These are phyloP conservation scores for Helogale parvula DNA, from an alignment of 2,113 vertebrate genomes.

Conservation along the genomic window DNA sequence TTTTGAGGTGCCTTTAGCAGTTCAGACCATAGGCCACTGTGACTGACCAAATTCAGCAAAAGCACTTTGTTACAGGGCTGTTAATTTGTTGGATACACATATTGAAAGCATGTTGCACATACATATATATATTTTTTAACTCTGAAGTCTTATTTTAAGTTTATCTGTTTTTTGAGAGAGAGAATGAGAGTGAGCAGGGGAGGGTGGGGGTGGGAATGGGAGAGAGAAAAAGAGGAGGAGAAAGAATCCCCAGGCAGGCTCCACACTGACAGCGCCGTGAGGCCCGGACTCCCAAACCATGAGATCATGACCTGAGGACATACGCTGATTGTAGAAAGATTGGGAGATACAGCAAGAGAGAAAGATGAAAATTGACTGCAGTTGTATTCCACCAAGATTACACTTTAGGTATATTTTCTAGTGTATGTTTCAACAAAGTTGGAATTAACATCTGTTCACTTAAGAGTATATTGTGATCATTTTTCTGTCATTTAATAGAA, in stretches of 20 bases:
- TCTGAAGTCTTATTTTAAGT: no score
- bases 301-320: background rate
- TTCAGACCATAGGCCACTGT: background rate
- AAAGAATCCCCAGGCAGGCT: no score
- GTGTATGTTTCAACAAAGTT: background rate
- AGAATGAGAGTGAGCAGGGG: no score
- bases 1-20: background rate
- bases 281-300: no score
- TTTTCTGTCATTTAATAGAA: slow-evolving; percentile 7
- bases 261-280: no score
- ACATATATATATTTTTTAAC: background rate
- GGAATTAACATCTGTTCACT: background rate
- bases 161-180: no score
- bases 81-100: background rate
- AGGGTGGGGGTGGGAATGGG: no score
- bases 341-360: background rate
- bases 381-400: background rate
- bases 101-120: background rate
- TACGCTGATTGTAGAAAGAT: background rate
- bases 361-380: background rate
- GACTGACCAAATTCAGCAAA: background rate
- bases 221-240: no score
- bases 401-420: background rate
- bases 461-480: background rate
- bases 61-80: background rate